Evolutionary conservation across 23 tunicate species (phyloP).

Genomic region (Styela plicata): DNA sequence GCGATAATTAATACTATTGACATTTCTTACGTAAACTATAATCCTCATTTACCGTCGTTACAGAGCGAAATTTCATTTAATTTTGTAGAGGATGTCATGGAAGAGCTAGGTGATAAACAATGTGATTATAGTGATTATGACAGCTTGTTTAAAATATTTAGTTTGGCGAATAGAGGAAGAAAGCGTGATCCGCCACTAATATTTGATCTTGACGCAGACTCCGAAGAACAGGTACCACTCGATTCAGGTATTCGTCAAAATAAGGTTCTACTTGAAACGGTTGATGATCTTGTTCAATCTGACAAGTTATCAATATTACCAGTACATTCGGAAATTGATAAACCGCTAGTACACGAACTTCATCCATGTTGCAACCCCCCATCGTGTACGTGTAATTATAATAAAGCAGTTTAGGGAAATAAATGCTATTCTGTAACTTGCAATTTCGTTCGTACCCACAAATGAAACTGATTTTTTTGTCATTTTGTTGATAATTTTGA

Average conservation of each 20-base stretch:
- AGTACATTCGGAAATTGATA: slow-evolving; percentile 17
- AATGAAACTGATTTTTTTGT: too few species aligned
- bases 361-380: slow-evolving; percentile 52
- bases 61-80: too few species aligned
- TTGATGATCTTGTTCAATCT: neutral
- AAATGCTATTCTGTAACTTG: too few species aligned
- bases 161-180: neutral
- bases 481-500: too few species aligned
- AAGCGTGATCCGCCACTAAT: slow-evolving; percentile 56
- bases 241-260: slow-evolving; percentile 6
- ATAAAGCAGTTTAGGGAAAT: too few species aligned
- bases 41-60: too few species aligned
- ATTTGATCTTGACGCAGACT: slow-evolving; percentile 43
- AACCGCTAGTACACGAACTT: neutral
- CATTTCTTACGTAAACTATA: neutral
- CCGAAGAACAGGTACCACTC: slow-evolving; percentile 39
- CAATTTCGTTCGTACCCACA: too few species aligned
- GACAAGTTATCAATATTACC: slow-evolving; percentile 14
- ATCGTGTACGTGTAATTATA: slow-evolving; percentile 19
- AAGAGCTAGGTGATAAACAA: neutral
- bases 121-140: neutral
- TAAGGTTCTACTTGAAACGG: neutral
- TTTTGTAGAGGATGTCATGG: neutral
- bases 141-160: neutral
- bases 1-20: neutral